Conservation (phyloP, 2,888 invertebrate species). For the Drosophila anomalata region DNA sequence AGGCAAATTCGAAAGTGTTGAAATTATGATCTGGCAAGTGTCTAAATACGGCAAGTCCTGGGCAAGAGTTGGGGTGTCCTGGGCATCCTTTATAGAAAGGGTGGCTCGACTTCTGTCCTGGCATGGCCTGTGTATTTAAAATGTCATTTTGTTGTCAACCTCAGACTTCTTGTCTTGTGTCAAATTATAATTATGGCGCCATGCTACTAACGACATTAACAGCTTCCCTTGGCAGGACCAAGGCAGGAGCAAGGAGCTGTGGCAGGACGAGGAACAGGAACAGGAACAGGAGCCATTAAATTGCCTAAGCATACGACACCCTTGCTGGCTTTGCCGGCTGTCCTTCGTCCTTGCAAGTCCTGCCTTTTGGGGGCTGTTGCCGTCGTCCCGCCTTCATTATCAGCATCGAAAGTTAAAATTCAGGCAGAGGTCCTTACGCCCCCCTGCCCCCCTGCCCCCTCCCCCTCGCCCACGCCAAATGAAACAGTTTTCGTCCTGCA, state of each 20-base stretch:
- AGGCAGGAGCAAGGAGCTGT: not conserved
- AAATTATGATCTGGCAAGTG: slow-evolving; percentile 78
- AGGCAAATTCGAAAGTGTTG: slow-evolving; percentile 66
- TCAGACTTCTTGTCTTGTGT: slow-evolving; percentile 82
- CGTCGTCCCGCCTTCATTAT: slow-evolving; percentile 66
- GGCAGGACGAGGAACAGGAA: slow-evolving; percentile 12
- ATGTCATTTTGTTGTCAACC: slow-evolving; percentile 82
- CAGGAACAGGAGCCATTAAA: slow-evolving; percentile 62
- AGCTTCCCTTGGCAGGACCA: slow-evolving; percentile 14
- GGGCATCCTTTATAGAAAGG: slow-evolving; percentile 15
- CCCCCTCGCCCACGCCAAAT: slow-evolving; percentile 16
- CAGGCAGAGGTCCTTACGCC: slow-evolving; percentile 41
- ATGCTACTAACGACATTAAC: slow-evolving; percentile 75
- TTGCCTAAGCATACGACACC: slow-evolving; percentile 73
- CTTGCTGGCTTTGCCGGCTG: slow-evolving; percentile 44
- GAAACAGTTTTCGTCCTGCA: slow-evolving; percentile 63
- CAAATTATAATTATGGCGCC: slow-evolving; percentile 79
- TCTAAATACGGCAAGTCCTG: slow-evolving; percentile 63
- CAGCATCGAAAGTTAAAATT: slow-evolving; percentile 76
- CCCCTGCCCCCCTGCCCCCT: too few relatives aligned
- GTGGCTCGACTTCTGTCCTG: slow-evolving; percentile 26
- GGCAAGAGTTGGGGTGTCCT: slow-evolving; percentile 8
- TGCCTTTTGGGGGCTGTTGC: slow-evolving; percentile 1
- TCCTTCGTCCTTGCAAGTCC: not conserved
- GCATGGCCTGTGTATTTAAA: slow-evolving; percentile 65